Percentiles rank a stretch among this genome's conserved stretches.
These are phyloP conservation scores for Brachionus plicatilis DNA, from an alignment of 1,140 invertebrate genomes.

Conservation along the genomic window DNA sequence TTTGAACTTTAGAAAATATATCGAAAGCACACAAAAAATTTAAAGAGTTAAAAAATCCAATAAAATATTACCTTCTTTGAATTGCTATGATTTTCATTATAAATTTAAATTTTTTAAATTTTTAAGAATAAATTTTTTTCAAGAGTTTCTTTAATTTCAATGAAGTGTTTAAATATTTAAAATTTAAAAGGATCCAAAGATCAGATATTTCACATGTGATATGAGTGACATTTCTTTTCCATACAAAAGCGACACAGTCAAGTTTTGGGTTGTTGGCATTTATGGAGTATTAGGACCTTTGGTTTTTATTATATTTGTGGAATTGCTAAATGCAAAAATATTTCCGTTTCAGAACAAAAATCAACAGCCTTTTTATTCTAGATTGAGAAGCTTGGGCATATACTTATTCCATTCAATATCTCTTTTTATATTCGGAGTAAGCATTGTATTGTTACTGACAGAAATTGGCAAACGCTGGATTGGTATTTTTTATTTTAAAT, in stretches of 20 bases:
- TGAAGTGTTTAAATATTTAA: background rate
- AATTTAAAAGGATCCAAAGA: slow-evolving; percentile 18
- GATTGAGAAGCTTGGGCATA: slow-evolving; percentile 10
- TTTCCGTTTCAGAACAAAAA: slow-evolving; percentile 23
- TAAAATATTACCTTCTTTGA: too few relatives aligned
- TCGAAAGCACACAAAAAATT: too few relatives aligned
- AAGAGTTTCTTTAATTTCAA: background rate
- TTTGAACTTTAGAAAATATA: too few relatives aligned
- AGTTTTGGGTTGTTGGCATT: slow-evolving; percentile 17
- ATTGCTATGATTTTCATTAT: too few relatives aligned
- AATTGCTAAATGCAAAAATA: slow-evolving; percentile 21
- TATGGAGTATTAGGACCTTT: background rate
- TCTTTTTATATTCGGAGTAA: slow-evolving; percentile 30
- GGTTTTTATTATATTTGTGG: slow-evolving; percentile 5
- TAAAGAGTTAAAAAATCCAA: too few relatives aligned
- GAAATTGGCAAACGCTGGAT: slow-evolving; percentile 80
- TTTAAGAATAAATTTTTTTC: too few relatives aligned
- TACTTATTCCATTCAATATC: slow-evolving; percentile 31
- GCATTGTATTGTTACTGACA: slow-evolving; percentile 58
- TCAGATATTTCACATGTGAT: slow-evolving; percentile 37
- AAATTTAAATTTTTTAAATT: too few relatives aligned
- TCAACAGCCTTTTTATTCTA: background rate
- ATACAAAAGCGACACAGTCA: slow-evolving; percentile 10
- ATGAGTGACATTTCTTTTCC: slow-evolving; percentile 21
- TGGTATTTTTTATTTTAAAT: background rate